Conservation (phyloP, 1,140 invertebrate species). For the Drosophila simulans region DNA sequence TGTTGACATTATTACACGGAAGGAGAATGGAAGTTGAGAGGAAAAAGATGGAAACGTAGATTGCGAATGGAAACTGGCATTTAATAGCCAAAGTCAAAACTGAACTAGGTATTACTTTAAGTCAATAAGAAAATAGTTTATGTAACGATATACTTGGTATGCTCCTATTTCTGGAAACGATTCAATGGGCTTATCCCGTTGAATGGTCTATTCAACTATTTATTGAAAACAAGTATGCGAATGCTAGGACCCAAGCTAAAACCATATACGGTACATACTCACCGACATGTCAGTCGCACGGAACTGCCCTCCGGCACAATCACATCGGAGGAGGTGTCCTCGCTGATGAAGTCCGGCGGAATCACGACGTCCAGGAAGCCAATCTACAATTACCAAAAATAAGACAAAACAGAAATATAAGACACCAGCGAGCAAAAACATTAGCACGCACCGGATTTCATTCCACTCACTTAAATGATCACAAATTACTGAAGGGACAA, state of each 20-base stretch:
- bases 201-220: too few relatives aligned
- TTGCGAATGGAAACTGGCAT: not conserved
- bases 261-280: conserved; percentile 55
- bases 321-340: conserved; percentile 92
- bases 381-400: conserved; percentile 87
- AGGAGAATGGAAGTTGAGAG: not conserved
- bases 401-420: not conserved
- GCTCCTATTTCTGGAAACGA: too few relatives aligned
- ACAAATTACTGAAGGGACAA: conserved; percentile 24
- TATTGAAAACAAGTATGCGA: too few relatives aligned
- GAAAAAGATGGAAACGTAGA: not conserved
- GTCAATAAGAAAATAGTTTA: not conserved
- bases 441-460: conserved; percentile 25
- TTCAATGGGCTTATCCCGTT: too few relatives aligned
- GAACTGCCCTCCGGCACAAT: conserved; percentile 92
- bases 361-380: conserved; percentile 93
- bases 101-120: not conserved
- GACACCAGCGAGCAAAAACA: not conserved
- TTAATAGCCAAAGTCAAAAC: conserved; percentile 12
- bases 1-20: conserved; percentile 80
- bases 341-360: conserved; percentile 92
- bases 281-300: conserved; percentile 87
- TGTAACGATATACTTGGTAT: too few relatives aligned
- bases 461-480: conserved; percentile 39
- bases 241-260: not conserved